Percentiles rank a stretch among this genome's conserved stretches.
Evolutionary conservation across 2,888 invertebrate genomes (phyloP).

Genomic region (Notocelia uddmanniana): DNA sequence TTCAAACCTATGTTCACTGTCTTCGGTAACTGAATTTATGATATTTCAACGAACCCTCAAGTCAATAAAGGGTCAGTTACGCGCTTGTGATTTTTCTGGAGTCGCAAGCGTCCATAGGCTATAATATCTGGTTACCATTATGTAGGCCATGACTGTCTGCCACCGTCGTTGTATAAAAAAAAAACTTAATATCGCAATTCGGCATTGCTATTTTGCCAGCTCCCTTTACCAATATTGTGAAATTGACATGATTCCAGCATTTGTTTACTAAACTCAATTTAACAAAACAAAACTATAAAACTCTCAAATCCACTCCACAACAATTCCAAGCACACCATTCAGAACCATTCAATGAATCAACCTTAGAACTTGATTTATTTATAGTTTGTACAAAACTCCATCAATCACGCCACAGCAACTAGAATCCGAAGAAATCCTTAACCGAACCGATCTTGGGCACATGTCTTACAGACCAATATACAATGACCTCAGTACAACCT

Average conservation of each 20-base stretch:
- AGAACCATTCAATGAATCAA: constrained; percentile 43
- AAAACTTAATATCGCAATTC: no score
- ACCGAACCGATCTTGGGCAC: constrained; percentile 39
- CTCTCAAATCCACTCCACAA: constrained; percentile 34
- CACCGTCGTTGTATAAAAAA: no score
- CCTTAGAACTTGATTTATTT: constrained; percentile 45
- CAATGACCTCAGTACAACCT: constrained; percentile 1
- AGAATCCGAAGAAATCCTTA: constrained; percentile 44
- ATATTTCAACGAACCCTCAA: no score
- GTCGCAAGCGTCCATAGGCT: no score
- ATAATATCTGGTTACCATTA: no score
- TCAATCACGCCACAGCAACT: constrained; percentile 40
- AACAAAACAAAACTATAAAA: constrained; percentile 8
- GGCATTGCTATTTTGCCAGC: no score
- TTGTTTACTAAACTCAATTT: neutral
- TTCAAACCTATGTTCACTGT: no score
- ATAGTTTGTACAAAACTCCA: constrained; percentile 45
- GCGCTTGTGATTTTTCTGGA: no score
- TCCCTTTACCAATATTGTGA: neutral
- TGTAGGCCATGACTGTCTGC: no score
- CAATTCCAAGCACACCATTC: constrained; percentile 19
- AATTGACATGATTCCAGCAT: neutral
- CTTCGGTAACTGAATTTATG: no score
- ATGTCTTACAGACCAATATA: constrained; percentile 34
- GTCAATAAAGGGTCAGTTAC: no score